Evolutionary conservation across 2,113 vertebrate genomes (phyloP), one percentile per base, ranked within the genome.

Genomic region (Sisor rabdophorus): DNA sequence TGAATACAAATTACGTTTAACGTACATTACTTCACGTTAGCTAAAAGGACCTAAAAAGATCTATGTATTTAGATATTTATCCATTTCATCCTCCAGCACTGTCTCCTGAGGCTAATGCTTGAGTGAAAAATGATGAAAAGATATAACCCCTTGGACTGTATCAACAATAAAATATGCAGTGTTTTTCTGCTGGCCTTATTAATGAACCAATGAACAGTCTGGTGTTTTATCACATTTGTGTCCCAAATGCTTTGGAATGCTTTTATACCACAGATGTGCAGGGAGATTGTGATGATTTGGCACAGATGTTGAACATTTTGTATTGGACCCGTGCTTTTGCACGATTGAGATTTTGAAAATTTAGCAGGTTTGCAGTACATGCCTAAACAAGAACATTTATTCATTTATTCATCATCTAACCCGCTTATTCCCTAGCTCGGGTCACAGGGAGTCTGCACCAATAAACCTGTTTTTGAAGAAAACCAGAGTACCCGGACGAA

Each of bases 121-220:
- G 61, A 28, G 59, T 79, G 86, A 85, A 79, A 80, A 85, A 83
- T 81, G 75, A 83, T 73, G 59, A 24, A 61, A 9, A 19, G 82
- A 87, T 84, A 81, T 82, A 81, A 75, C 36, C 32, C 76, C 28
- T 59, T 44, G 56, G 68, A 61, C 78, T 63, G 82, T 84, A 78
- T 59, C 47, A 83, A 69, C 68, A 72, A 72, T 55, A 64, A 75
- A 78, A 74, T 63, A n/a, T 40, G 56, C 64, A 61, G 47, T 79
- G 50, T 75, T 70, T 80, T 74, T 24, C 19, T 22, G 15, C 65
- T n/a, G 71, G 75, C 55, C 60, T 64, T 28, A 17, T 77, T 76
- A 48, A 83, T 84, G 80, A 88, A 87, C 84, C 83, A 11, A 17
- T 32, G 24, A n/a, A 78, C 77, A 75, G 82, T 78, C 84, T 86